Percentiles rank a stretch among this genome's conserved stretches.
phyloP scores from a whole-genome alignment of 1,140 invertebrate species.

The Homalodisca vitripennis region DNA sequence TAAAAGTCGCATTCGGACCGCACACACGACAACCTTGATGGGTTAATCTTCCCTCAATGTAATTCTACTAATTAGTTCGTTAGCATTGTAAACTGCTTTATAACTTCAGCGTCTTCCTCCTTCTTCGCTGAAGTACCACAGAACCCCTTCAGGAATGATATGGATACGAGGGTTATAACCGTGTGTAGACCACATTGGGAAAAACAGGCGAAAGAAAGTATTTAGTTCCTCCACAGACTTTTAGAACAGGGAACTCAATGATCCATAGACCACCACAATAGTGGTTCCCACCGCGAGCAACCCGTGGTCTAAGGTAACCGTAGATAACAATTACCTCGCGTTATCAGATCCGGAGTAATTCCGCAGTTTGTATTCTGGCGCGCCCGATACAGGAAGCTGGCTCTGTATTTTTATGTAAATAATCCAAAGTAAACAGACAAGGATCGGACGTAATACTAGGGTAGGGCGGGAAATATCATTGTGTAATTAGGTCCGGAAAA shows the following conservation, averaged over 20 bases:
- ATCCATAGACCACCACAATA: slow-evolving; percentile 8
- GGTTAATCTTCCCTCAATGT: too few relatives aligned
- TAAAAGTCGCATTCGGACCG: too few relatives aligned
- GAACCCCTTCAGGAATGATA: too few relatives aligned
- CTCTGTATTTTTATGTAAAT: slow-evolving; percentile 16
- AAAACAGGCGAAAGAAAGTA: neutral
- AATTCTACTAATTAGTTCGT: too few relatives aligned
- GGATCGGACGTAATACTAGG: neutral
- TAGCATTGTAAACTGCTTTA: too few relatives aligned
- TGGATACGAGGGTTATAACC: too few relatives aligned
- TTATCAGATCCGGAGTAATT: slow-evolving; percentile 12
- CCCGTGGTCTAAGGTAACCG: too few relatives aligned
- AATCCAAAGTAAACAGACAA: slow-evolving; percentile 15
- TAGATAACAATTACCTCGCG: slow-evolving; percentile 15
- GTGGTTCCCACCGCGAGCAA: neutral
- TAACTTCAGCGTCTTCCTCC: too few relatives aligned
- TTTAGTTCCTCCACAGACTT: neutral
- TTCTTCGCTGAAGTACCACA: too few relatives aligned
- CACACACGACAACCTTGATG: too few relatives aligned
- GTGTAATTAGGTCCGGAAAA: too few relatives aligned
- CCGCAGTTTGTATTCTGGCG: neutral
- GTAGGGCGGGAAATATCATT: neutral
- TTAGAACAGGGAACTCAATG: slow-evolving; percentile 1
- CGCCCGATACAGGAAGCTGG: neutral
- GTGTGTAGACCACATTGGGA: slow-evolving; percentile 1